Percentiles rank a stretch among this genome's conserved stretches.
These are phyloP conservation scores for Platalea minor DNA, from an alignment of 2,797 vertebrate species.

Conservation along the genomic window DNA sequence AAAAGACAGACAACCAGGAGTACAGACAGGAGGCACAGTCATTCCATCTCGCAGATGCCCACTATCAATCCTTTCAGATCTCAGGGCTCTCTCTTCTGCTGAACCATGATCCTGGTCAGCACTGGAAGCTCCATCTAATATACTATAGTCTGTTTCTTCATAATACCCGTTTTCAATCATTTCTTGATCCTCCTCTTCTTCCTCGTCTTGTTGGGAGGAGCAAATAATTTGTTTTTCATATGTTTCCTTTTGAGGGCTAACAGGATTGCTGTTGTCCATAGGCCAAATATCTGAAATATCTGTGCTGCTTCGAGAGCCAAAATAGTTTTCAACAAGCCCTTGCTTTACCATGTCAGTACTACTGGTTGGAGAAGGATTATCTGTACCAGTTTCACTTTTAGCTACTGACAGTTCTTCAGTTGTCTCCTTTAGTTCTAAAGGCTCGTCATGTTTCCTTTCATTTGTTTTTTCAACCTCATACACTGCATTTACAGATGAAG, in stretches of 20 bases:
- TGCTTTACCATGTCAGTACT: conserved; percentile 93
- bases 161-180: conserved; percentile 98
- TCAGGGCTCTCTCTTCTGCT: conserved; percentile 65
- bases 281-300: conserved; percentile 87
- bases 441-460: conserved; percentile 34
- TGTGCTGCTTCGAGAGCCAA: conserved; percentile 87
- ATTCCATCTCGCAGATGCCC: conserved; percentile 78
- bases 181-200: conserved; percentile 84
- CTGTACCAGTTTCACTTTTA: conserved; percentile 75
- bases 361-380: conserved; percentile 79
- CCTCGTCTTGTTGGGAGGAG: conserved; percentile 72
- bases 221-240: conserved; percentile 42
- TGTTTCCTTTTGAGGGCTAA: conserved; percentile 73
- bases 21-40: conserved; percentile 75
- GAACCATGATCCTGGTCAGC: conserved; percentile 70
- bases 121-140: conserved; percentile 79
- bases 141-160: conserved; percentile 85
- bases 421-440: conserved; percentile 41
- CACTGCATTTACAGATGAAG: conserved; percentile 47
- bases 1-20: conserved; percentile 80
- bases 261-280: conserved; percentile 76
- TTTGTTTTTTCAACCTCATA: conserved; percentile 24
- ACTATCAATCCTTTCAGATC: conserved; percentile 71
- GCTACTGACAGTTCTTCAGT: conserved; percentile 57
- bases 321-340: conserved; percentile 97